These are phyloP conservation scores for Percopsis omiscomaycus DNA, from an alignment of 2,797 vertebrate genomes.

Conservation along the genomic window DNA sequence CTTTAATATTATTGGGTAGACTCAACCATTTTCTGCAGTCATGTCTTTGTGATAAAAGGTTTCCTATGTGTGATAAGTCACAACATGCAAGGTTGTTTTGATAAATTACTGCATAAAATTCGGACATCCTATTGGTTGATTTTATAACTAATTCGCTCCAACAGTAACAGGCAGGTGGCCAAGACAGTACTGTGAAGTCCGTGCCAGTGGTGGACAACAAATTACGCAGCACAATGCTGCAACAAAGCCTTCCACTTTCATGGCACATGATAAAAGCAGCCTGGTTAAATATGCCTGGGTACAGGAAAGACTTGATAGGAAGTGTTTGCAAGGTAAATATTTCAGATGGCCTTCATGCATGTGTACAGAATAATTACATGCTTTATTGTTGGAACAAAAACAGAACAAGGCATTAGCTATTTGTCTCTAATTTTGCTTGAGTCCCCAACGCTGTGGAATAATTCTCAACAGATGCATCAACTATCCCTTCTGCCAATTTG, in stretches of 20 bases:
- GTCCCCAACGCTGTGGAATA: slow-evolving; percentile 19
- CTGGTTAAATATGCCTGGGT: slow-evolving; percentile 50
- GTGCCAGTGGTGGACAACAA: slow-evolving; percentile 41
- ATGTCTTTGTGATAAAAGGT: slow-evolving; percentile 25
- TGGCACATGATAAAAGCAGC: slow-evolving; percentile 49
- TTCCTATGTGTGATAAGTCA: slow-evolving; percentile 20
- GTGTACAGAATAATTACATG: slow-evolving; percentile 62
- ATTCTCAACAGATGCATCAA: slow-evolving; percentile 33
- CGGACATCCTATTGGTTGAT: slow-evolving; percentile 13
- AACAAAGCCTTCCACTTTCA: slow-evolving; percentile 49
- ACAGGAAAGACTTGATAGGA: slow-evolving; percentile 52
- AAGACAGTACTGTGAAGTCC: slow-evolving; percentile 34
- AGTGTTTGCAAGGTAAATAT: slow-evolving; percentile 51
- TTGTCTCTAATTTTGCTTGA: slow-evolving; percentile 51
- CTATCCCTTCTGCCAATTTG: slow-evolving; percentile 11
- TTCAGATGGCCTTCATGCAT: slow-evolving; percentile 37
- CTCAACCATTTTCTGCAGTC: not conserved
- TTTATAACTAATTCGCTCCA: slow-evolving; percentile 31
- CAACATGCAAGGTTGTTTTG: slow-evolving; percentile 17
- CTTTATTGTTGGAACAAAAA: slow-evolving; percentile 57
- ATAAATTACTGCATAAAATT: slow-evolving; percentile 12
- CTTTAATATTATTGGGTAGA: not conserved
- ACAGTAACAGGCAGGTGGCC: slow-evolving; percentile 33
- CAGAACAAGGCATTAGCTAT: slow-evolving; percentile 36
- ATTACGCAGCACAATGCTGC: slow-evolving; percentile 37